Conservation (phyloP, 2,888 invertebrate genomes). For the Reticulitermes lucifugus region DNA sequence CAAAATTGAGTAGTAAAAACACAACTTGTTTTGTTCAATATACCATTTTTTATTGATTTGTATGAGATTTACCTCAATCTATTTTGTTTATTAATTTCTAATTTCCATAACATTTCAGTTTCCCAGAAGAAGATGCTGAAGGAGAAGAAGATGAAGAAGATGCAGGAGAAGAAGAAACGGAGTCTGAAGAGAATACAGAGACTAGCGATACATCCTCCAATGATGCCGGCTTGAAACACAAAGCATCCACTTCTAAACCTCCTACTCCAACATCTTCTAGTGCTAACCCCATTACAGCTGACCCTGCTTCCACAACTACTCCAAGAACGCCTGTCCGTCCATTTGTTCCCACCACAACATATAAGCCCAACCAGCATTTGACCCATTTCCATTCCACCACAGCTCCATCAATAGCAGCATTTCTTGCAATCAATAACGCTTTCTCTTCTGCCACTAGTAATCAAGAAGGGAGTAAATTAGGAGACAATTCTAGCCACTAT, state of each 20-base stretch:
- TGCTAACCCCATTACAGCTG: neutral
- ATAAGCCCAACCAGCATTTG: slow-evolving; percentile 24
- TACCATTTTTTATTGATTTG: too few species aligned
- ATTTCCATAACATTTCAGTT: slow-evolving; percentile 50
- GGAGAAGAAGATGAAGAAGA: slow-evolving; percentile 50
- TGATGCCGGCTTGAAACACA: slow-evolving; percentile 24
- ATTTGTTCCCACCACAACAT: slow-evolving; percentile 37
- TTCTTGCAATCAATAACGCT: slow-evolving; percentile 38
- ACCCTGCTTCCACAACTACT: slow-evolving; percentile 31
- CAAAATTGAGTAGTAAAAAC: too few species aligned
- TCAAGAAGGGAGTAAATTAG: slow-evolving; percentile 19
- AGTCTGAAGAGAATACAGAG: slow-evolving; percentile 46
- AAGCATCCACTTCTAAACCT: slow-evolving; percentile 27
- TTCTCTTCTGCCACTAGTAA: slow-evolving; percentile 26
- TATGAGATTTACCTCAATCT: neutral
- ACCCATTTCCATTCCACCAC: slow-evolving; percentile 36
- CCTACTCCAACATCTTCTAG: slow-evolving; percentile 10
- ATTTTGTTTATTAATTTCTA: neutral
- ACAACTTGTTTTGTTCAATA: too few species aligned
- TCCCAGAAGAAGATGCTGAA: slow-evolving; percentile 7
- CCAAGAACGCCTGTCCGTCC: slow-evolving; percentile 30
- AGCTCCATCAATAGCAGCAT: slow-evolving; percentile 30
- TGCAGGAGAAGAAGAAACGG: slow-evolving; percentile 46
- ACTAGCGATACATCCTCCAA: slow-evolving; percentile 29
- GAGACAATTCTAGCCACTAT: slow-evolving; percentile 12